phyloP scores from a whole-genome alignment of 2,113 vertebrate species.

The Catharus bicknelli region DNA sequence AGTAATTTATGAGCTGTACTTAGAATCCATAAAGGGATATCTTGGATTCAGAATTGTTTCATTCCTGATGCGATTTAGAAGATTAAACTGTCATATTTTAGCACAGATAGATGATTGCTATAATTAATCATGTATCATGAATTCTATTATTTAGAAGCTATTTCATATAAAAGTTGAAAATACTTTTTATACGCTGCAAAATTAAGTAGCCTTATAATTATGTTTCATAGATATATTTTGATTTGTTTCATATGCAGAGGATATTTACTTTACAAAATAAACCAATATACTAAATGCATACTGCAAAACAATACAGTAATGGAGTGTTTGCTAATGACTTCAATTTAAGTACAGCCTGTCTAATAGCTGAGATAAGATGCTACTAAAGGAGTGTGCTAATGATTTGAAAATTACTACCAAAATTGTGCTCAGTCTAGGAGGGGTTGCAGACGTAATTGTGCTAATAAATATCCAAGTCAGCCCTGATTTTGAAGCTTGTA shows the following conservation, averaged over 20 bases:
- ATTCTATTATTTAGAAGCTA: conserved; percentile 52
- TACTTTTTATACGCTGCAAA: conserved; percentile 28
- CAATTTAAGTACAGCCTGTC: conserved; percentile 38
- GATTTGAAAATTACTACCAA: conserved; percentile 57
- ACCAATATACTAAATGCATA: conserved; percentile 14
- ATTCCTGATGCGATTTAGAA: conserved; percentile 57
- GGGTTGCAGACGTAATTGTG: conserved; percentile 13
- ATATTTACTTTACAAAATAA: conserved; percentile 45
- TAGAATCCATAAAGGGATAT: conserved; percentile 37
- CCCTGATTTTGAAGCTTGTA: conserved; percentile 17
- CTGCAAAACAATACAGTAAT: conserved; percentile 45
- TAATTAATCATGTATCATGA: conserved; percentile 61
- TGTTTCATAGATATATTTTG: conserved; percentile 7
- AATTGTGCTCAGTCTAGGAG: not conserved
- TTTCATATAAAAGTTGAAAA: conserved; percentile 29
- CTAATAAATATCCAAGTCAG: conserved; percentile 43
- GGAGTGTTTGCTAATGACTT: conserved; percentile 40
- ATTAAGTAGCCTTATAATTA: conserved; percentile 39
- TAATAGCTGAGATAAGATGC: conserved; percentile 48
- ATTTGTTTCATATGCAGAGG: conserved; percentile 35
- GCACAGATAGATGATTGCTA: conserved; percentile 37
- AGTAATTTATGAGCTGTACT: conserved; percentile 54
- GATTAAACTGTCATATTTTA: conserved; percentile 64
- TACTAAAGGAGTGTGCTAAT: conserved; percentile 36
- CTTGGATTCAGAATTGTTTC: conserved; percentile 31